Conservation (phyloP, 2,888 invertebrate genomes). For the Cepaea hortensis region DNA sequence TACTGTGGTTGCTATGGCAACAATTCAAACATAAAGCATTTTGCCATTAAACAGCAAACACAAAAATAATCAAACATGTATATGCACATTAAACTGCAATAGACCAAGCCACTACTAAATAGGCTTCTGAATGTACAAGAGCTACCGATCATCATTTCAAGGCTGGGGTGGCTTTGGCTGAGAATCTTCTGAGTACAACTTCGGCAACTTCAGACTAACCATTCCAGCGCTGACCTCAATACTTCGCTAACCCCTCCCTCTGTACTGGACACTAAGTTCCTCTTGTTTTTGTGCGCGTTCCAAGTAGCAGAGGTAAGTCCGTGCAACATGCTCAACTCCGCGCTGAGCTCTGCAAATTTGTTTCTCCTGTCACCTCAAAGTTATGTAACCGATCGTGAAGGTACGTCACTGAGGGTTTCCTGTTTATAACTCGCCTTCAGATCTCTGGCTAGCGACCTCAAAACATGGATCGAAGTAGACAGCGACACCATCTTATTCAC, state of each 20-base stretch:
- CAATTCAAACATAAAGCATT: neutral
- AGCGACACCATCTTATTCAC: slow-evolving; percentile 19
- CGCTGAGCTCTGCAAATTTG: slow-evolving; percentile 88
- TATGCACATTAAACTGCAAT: no score
- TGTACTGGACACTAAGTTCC: slow-evolving; percentile 85
- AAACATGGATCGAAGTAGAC: neutral
- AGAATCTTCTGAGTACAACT: slow-evolving; percentile 67
- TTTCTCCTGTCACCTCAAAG: slow-evolving; percentile 84
- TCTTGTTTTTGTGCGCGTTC: slow-evolving; percentile 83
- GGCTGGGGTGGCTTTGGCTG: neutral
- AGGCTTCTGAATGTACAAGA: no score
- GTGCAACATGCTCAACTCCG: slow-evolving; percentile 86
- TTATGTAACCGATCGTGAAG: slow-evolving; percentile 85
- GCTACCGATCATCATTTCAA: no score
- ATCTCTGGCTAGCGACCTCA: slow-evolving; percentile 43
- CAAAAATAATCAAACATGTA: neutral
- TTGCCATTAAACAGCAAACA: neutral
- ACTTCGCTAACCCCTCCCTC: slow-evolving; percentile 87
- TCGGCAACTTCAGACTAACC: slow-evolving; percentile 90
- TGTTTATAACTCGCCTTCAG: slow-evolving; percentile 37
- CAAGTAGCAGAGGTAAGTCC: slow-evolving; percentile 87
- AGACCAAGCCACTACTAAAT: no score
- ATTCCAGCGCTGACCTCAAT: slow-evolving; percentile 86
- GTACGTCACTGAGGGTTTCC: slow-evolving; percentile 63
- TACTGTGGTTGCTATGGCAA: no score